Percentiles rank a stretch among this genome's conserved stretches.
These are phyloP conservation scores for Tethya wilhelma DNA, from an alignment of 37 sponge, comb jelly and placozoan genomes.

Conservation along the genomic window DNA sequence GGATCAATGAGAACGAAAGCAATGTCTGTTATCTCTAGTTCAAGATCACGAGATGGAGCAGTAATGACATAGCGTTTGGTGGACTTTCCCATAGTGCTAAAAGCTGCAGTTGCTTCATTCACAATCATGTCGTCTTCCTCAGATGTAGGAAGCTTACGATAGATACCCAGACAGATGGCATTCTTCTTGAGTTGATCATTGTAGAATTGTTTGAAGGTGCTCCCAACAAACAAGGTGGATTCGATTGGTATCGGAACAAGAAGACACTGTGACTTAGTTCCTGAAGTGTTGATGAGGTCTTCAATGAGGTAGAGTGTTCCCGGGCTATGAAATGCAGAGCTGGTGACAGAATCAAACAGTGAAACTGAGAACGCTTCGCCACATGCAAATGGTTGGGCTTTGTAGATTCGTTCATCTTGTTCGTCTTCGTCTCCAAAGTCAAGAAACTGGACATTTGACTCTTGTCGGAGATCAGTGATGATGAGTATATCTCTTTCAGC, in stretches of 20 bases:
- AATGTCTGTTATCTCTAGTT: slow-evolving; percentile 23
- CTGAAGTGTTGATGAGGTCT: slow-evolving; percentile 22
- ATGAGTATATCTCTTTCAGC: slow-evolving; percentile 20
- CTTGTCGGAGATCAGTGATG: slow-evolving; percentile 59
- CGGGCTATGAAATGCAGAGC: slow-evolving; percentile 49
- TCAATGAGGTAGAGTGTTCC: slow-evolving; percentile 39
- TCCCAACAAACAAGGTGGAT: neutral
- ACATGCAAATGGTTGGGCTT: slow-evolving; percentile 67
- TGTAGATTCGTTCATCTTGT: slow-evolving; percentile 35
- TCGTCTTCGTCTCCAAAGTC: slow-evolving; percentile 72
- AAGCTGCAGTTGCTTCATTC: too few relatives aligned
- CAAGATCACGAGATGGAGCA: slow-evolving; percentile 16
- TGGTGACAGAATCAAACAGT: slow-evolving; percentile 69
- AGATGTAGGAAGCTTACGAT: slow-evolving; percentile 8
- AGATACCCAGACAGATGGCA: slow-evolving; percentile 36
- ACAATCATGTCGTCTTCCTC: too few relatives aligned
- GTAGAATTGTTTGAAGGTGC: slow-evolving; percentile 42
- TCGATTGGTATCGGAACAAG: neutral
- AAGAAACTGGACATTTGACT: slow-evolving; percentile 80
- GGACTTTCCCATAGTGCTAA: too few relatives aligned
- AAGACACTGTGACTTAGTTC: neutral
- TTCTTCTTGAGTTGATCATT: slow-evolving; percentile 11
- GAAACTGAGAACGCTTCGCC: slow-evolving; percentile 65
- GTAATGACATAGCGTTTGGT: slow-evolving; percentile 49
- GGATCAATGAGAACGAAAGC: slow-evolving; percentile 33